Evolutionary conservation across 2,888 invertebrate genomes (phyloP).

Genomic region (Philopedon plagiatum): DNA sequence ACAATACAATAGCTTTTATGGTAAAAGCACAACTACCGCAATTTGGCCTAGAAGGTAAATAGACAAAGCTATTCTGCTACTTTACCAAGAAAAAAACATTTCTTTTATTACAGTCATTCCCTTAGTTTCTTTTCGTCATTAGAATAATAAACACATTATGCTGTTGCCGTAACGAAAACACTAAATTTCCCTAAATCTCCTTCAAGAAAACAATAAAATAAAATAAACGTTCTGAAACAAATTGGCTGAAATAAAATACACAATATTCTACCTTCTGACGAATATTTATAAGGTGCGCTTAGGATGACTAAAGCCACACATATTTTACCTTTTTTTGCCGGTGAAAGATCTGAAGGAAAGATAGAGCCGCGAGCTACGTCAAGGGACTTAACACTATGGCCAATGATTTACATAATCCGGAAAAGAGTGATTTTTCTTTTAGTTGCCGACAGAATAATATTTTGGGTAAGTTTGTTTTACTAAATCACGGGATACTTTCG

Average conservation of each 20-base stretch:
- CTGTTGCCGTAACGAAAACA: not conserved
- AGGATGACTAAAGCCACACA: slow-evolving; percentile 28
- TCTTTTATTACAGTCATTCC: too few species aligned
- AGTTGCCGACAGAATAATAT: not conserved
- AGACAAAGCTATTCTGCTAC: too few species aligned
- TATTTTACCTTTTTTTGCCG: slow-evolving; percentile 31
- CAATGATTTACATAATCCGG: slow-evolving; percentile 30
- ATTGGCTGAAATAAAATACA: slow-evolving; percentile 14
- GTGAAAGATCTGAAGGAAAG: slow-evolving; percentile 22
- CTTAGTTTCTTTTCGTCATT: too few species aligned
- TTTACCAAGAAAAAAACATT: too few species aligned
- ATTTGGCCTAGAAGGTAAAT: too few species aligned
- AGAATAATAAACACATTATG: too few species aligned
- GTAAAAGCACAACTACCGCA: too few species aligned
- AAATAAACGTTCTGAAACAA: slow-evolving; percentile 10
- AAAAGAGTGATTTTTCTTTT: slow-evolving; percentile 15
- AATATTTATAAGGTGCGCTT: slow-evolving; percentile 31
- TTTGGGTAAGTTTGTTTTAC: not conserved
- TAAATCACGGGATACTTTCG: too few species aligned
- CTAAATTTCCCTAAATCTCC: not conserved
- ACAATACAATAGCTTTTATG: too few species aligned
- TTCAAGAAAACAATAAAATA: not conserved
- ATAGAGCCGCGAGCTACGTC: slow-evolving; percentile 19
- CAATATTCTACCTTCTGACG: slow-evolving; percentile 15
- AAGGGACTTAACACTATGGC: slow-evolving; percentile 19